phyloP scores from a whole-genome alignment of 2,888 invertebrate genomes.

The Drosophila affinis region DNA sequence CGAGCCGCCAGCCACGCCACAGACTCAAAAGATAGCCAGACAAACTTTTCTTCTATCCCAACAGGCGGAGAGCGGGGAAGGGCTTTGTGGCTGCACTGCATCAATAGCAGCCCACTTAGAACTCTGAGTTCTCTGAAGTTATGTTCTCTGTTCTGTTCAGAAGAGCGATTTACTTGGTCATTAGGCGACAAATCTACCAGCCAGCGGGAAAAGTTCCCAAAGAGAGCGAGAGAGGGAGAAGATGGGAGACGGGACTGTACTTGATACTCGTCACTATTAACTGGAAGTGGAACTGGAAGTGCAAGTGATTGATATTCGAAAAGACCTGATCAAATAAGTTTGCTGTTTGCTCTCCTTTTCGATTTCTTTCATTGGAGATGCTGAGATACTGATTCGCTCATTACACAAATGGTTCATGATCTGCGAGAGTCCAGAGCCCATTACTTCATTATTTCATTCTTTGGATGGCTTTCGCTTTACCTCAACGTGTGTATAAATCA shows the following conservation, averaged over 20 bases:
- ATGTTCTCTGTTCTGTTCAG: slow-evolving; percentile 11
- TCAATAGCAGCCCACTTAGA: slow-evolving; percentile 35
- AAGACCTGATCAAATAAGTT: slow-evolving; percentile 3
- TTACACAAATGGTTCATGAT: background rate
- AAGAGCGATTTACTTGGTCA: slow-evolving; percentile 32
- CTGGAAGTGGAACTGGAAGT: background rate
- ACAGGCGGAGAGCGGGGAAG: background rate
- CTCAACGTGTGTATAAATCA: slow-evolving; percentile 3
- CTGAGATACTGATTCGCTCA: background rate
- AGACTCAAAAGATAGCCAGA: background rate
- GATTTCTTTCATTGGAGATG: too few species aligned
- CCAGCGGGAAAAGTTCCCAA: background rate
- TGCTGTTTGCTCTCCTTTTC: background rate
- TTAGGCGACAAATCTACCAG: slow-evolving; percentile 14
- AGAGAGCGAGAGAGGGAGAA: too few species aligned
- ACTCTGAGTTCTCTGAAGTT: background rate
- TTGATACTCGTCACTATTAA: background rate
- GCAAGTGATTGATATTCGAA: background rate
- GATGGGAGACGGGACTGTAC: background rate
- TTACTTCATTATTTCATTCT: background rate
- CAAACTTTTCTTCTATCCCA: background rate
- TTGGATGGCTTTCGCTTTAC: too few species aligned
- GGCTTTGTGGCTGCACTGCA: slow-evolving; percentile 18
- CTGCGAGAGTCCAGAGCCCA: background rate
- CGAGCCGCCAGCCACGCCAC: background rate